Evolutionary conservation across 2,888 invertebrate genomes (phyloP).

Genomic region (Caprella mutica): DNA sequence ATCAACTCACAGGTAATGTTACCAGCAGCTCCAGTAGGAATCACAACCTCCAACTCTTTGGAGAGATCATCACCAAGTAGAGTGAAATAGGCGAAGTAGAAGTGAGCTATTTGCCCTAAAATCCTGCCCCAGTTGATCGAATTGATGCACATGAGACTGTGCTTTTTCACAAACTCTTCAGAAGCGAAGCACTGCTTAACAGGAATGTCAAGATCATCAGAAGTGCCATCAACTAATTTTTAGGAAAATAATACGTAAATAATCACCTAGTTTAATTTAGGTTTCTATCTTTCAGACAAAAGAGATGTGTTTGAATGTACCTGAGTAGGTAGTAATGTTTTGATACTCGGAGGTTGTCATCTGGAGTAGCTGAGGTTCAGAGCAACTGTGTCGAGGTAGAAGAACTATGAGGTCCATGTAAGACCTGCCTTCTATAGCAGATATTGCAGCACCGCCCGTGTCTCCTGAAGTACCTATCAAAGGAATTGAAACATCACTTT

Average conservation of each 20-base stretch:
- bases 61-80: slow-evolving; percentile 35
- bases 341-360: slow-evolving; percentile 43
- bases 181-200: slow-evolving; percentile 42
- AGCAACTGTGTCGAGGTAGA: slow-evolving; percentile 41
- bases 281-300: neutral
- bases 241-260: neutral
- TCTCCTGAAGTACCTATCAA: slow-evolving; percentile 43
- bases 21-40: slow-evolving; percentile 45
- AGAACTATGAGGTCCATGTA: slow-evolving; percentile 43
- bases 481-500: neutral
- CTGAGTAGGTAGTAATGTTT: slow-evolving; percentile 44
- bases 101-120: slow-evolving; percentile 42
- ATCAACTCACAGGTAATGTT: slow-evolving; percentile 40
- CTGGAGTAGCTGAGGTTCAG: slow-evolving; percentile 43
- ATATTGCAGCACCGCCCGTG: slow-evolving; percentile 45
- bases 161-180: slow-evolving; percentile 36
- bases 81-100: slow-evolving; percentile 42
- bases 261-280: neutral
- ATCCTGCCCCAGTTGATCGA: slow-evolving; percentile 45
- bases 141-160: slow-evolving; percentile 41
- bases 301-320: slow-evolving; percentile 36
- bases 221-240: slow-evolving; percentile 42
- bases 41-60: slow-evolving; percentile 40
- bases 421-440: slow-evolving; percentile 40
- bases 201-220: slow-evolving; percentile 43